A percentile compares a stretch with the other conserved stretches of the same genome.
phyloP scores from a whole-genome alignment of 2,888 invertebrate species.

The Acheta domesticus region DNA sequence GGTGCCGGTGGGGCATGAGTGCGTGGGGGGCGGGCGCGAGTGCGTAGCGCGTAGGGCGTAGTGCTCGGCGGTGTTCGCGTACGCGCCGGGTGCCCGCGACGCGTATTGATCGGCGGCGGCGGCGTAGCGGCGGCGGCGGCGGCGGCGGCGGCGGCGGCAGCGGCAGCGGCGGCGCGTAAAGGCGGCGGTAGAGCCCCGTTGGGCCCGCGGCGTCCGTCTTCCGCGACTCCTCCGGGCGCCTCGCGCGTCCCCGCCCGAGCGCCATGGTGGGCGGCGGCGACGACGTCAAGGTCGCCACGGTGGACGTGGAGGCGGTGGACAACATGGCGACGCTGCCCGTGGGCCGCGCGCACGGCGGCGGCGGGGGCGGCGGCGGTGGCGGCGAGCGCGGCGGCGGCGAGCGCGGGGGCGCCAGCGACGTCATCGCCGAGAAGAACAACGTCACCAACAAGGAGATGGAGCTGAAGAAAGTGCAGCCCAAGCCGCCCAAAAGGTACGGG shows the following conservation, averaged over 20 bases:
- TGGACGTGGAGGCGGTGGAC: constrained; percentile 74
- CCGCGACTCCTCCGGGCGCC: not conserved
- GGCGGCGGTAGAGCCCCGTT: not conserved
- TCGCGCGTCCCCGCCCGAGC: not conserved
- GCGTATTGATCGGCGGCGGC: not conserved
- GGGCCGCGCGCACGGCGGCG: constrained; percentile 59
- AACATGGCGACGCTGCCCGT: constrained; percentile 88
- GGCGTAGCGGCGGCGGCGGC: not conserved
- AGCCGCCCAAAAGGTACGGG: constrained; percentile 76
- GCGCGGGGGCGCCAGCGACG: constrained; percentile 42
- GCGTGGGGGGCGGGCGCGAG: constrained; percentile 10
- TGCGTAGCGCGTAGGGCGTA: constrained; percentile 12
- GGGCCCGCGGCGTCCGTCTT: not conserved
- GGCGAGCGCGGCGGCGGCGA: not conserved
- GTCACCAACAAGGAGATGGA: constrained; percentile 84
- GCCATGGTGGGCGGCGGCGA: constrained; percentile 29
- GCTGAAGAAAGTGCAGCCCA: constrained; percentile 77
- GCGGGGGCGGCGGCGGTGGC: not conserved
- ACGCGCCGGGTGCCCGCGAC: constrained; percentile 3
- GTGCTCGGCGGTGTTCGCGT: not conserved
- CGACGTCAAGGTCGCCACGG: constrained; percentile 85
- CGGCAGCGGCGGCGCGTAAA: not conserved
- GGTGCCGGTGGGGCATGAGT: not conserved
- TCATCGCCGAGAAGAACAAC: constrained; percentile 75
- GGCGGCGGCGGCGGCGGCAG: not conserved